Percentiles rank a stretch among this genome's conserved stretches.
Evolutionary conservation across 2,797 vertebrate species (phyloP).

Genomic region (Sus cebifrons): DNA sequence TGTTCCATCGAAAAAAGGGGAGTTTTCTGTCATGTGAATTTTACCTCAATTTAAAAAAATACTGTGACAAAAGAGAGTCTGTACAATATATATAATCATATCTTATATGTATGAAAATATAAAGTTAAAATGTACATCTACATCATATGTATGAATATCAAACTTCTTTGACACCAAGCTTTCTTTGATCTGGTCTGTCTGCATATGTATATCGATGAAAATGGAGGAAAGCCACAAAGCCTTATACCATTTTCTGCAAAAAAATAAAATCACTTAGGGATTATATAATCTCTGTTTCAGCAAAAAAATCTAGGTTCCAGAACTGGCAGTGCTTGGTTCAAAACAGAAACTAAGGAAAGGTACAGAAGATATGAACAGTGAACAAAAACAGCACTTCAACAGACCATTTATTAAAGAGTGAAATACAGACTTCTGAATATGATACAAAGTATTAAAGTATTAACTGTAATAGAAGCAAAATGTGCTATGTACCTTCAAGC

Average conservation of each 20-base stretch:
- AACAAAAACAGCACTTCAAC: background rate
- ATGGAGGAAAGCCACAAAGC: background rate
- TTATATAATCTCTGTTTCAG: background rate
- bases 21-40: background rate
- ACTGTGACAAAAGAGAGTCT: background rate
- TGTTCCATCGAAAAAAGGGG: background rate
- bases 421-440: background rate
- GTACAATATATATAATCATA: background rate
- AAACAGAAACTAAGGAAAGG: conserved; percentile 33
- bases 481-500: background rate
- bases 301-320: background rate
- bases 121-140: background rate
- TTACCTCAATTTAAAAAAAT: background rate
- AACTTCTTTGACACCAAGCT: background rate
- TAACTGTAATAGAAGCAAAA: background rate
- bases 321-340: background rate
- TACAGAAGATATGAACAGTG: background rate
- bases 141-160: background rate
- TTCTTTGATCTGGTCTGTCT: conserved; percentile 5
- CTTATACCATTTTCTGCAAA: background rate
- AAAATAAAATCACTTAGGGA: background rate
- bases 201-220: background rate
- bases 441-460: background rate
- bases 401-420: background rate
- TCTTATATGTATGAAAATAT: background rate